phyloP scores from a whole-genome alignment of 1,140 invertebrate genomes.

The Hylaeus anthracinus region DNA sequence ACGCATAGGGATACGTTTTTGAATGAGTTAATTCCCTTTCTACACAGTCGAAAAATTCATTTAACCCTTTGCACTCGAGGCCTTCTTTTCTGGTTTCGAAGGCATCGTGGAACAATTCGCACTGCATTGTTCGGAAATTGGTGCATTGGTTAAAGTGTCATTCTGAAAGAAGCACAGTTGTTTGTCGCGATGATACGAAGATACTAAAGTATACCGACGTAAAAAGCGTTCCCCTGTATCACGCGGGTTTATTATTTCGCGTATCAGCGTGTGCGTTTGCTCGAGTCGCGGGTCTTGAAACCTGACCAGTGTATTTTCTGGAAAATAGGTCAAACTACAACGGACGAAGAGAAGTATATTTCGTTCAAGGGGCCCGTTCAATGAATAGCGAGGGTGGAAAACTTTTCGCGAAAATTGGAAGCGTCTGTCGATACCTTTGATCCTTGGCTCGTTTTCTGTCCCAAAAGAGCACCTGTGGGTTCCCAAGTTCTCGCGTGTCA shows the following conservation, averaged over 20 bases:
- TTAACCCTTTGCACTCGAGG: too few species aligned
- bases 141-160: background rate
- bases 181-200: background rate
- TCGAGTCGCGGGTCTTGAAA: slow-evolving; percentile 15
- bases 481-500: background rate
- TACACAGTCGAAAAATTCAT: too few species aligned
- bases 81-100: too few species aligned
- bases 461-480: background rate
- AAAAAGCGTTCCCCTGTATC: background rate
- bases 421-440: background rate
- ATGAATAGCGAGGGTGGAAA: slow-evolving; percentile 21
- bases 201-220: background rate
- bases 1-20: background rate
- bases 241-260: slow-evolving; percentile 19
- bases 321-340: slow-evolving; percentile 27
- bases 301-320: slow-evolving; percentile 3
- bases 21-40: too few species aligned
- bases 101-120: too few species aligned
- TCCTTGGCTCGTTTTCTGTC: background rate
- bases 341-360: slow-evolving; percentile 20
- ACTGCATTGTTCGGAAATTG: background rate
- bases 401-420: slow-evolving; percentile 14
- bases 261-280: slow-evolving; percentile 10
- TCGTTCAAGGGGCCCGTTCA: slow-evolving; percentile 9
- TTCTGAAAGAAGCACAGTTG: background rate